Conservation (phyloP, 2,888 invertebrate genomes). For the Coleophora flavipennella region DNA sequence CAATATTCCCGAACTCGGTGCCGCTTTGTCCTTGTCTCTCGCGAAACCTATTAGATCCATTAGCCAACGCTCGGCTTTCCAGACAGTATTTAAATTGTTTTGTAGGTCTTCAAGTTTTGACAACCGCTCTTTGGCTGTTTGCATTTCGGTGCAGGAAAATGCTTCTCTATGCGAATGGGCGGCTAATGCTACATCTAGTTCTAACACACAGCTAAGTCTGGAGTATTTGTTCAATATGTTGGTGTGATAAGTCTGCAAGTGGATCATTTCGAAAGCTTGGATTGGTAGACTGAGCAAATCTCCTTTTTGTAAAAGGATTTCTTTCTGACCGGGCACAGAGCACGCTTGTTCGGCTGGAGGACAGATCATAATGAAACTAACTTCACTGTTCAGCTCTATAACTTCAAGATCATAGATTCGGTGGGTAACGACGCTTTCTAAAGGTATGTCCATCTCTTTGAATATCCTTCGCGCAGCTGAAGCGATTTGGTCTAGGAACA, state of each 20-base stretch:
- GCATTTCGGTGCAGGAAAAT: conserved; percentile 91
- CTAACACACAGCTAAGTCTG: conserved; percentile 92
- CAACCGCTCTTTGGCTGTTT: conserved; percentile 88
- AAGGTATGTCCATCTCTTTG: conserved; percentile 83
- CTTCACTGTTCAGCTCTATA: conserved; percentile 90
- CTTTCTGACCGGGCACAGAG: conserved; percentile 89
- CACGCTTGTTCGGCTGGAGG: conserved; percentile 95
- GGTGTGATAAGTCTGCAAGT: conserved; percentile 93
- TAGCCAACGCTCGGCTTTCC: conserved; percentile 97
- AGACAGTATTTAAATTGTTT: conserved; percentile 86
- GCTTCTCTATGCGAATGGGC: conserved; percentile 96
- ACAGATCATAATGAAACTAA: conserved; percentile 92
- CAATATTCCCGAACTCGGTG: conserved; percentile 59
- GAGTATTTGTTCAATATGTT: conserved; percentile 93
- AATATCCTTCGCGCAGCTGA: conserved; percentile 82
- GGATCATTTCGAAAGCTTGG: conserved; percentile 95
- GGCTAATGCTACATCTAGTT: conserved; percentile 91
- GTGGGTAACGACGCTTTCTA: conserved; percentile 80
- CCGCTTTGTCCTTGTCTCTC: conserved; percentile 77
- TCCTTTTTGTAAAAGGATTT: conserved; percentile 86
- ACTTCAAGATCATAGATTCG: conserved; percentile 95
- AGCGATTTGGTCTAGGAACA: conserved; percentile 84
- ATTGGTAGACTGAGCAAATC: conserved; percentile 93
- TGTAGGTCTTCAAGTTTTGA: conserved; percentile 88
- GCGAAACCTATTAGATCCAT: conserved; percentile 96